Conservation (phyloP, 2,888 invertebrate genomes). For the Mechanitis mazaeus region DNA sequence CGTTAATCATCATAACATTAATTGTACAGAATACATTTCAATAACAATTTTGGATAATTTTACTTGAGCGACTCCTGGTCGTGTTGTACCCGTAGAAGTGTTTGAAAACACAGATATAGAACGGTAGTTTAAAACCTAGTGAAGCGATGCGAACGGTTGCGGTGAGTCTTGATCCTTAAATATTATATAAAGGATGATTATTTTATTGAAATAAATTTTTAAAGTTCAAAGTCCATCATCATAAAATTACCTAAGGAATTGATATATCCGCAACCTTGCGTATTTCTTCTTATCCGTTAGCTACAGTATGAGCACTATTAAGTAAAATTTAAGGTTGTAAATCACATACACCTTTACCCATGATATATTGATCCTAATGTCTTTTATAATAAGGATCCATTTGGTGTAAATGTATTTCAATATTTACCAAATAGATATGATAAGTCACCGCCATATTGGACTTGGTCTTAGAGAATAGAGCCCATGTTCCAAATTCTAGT, state of each 20-base stretch:
- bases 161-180: too few species aligned
- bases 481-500: conserved; percentile 33
- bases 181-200: too few species aligned
- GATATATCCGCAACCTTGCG: conserved; percentile 9
- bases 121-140: background rate
- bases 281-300: conserved; percentile 12
- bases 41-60: conserved; percentile 26
- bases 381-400: conserved; percentile 26
- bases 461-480: conserved; percentile 39
- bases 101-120: conserved; percentile 4
- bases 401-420: conserved; percentile 19
- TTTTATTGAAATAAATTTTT: too few species aligned
- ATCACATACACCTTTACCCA: conserved; percentile 9
- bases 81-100: conserved; percentile 8
- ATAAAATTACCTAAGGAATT: background rate
- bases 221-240: too few species aligned
- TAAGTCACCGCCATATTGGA: conserved; percentile 12
- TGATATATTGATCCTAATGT: conserved; percentile 27
- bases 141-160: background rate
- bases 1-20: conserved; percentile 9
- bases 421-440: background rate
- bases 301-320: background rate
- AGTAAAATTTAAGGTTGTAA: conserved; percentile 16
- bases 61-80: conserved; percentile 17
- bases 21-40: conserved; percentile 14